These are phyloP conservation scores for Andrena hattorfiana DNA, from an alignment of 2,888 invertebrate species.

Conservation along the genomic window DNA sequence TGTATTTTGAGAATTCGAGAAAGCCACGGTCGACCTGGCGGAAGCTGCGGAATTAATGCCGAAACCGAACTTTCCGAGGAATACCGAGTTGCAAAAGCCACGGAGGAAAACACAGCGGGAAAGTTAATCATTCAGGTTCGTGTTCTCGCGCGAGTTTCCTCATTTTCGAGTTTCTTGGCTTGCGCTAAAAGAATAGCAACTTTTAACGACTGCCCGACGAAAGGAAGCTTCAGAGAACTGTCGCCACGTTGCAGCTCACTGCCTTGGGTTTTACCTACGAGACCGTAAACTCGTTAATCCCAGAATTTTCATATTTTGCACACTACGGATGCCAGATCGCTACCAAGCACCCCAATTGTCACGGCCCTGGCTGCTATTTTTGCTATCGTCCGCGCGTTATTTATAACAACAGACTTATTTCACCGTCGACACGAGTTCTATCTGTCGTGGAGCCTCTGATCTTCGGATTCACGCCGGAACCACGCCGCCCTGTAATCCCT, in stretches of 20 bases:
- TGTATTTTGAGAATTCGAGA: constrained; percentile 31
- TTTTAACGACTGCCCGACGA: constrained; percentile 20
- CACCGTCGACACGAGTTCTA: constrained; percentile 54
- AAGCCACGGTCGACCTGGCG: constrained; percentile 19
- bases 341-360: constrained; percentile 57
- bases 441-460: constrained; percentile 55
- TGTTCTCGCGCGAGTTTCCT: neutral
- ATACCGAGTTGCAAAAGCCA: constrained; percentile 3
- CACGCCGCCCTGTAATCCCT: neutral
- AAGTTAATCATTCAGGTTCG: constrained; percentile 44
- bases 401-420: constrained; percentile 76
- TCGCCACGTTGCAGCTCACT: neutral
- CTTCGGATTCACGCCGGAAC: constrained; percentile 55
- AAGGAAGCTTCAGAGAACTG: neutral
- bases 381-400: constrained; percentile 78
- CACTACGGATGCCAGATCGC: neutral
- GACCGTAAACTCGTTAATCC: neutral
- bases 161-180: neutral
- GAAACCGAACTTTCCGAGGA: constrained; percentile 34
- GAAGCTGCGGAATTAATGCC: constrained; percentile 39
- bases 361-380: constrained; percentile 82
- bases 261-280: neutral
- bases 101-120: constrained; percentile 2
- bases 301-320: neutral
- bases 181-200: constrained; percentile 34